Base-by-base conservation (phyloP, 2,888 invertebrate species). In the Drosophila yooni region DNA sequence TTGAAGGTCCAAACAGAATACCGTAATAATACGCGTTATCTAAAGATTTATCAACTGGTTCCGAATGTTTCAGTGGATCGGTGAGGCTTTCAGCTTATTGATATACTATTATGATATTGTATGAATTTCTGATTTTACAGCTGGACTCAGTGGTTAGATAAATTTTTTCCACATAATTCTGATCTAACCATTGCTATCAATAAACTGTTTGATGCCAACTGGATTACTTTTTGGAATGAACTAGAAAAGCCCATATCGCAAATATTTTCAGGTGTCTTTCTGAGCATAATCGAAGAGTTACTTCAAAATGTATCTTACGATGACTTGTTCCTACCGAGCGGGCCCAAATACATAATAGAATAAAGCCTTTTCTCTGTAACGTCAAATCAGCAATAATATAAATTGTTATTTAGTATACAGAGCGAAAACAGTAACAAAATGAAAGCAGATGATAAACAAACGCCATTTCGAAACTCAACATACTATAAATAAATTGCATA, bases 191-290 rank as follows among this genome's bases (percentile, higher is more conserved):
- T 84, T 31, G 58, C 65, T 0, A 27, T 87, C 0, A 87, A 84
- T 57, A 83, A 68, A 33, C 40, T 74, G 21, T 81, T 87, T 11
- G 68, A 87, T 53, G 63, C 56, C 3, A 83, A 83, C 50, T 83
- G 88, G 82, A 67, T 87, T 11, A 76, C 71, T 51, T 87, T 83
- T 63, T 83, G 82, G 84, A 87, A 83, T 56, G 88, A 83, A 29
- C 25, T 84, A 11, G 82, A 87, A 57, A 76, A 82, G 15, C 59
- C 88, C 3, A 82, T 88, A 27, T 52, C 82, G 38, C 58, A 62
- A 3, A 34, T 82, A 40, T 84, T 88, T 11, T 70, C 60, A 10
- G 60, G 74, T 13, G 82, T 82, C 7, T 82, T 83, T 15, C 59
- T 72, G 10, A 64, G 77, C 34, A 74, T 82, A 27, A 29, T 88